These are phyloP conservation scores for Nasonia vitripennis DNA, from an alignment of 1,140 invertebrate genomes.

Conservation along the genomic window DNA sequence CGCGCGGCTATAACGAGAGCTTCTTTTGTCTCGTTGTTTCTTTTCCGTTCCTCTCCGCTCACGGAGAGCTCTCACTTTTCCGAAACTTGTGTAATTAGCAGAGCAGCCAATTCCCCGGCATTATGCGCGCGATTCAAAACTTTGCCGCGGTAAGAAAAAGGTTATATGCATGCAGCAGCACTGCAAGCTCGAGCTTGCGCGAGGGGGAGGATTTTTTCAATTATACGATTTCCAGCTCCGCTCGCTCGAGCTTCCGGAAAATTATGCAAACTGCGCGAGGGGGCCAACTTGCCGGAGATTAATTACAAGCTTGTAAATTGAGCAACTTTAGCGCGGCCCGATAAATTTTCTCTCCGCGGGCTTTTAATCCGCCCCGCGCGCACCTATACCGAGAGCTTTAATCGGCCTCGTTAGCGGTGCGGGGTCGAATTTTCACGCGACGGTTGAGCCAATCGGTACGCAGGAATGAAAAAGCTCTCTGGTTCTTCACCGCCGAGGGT, in stretches of 20 bases:
- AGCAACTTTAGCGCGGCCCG: not conserved
- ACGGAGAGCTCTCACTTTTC: too few species aligned
- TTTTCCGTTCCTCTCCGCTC: not conserved
- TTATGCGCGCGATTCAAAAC: not conserved
- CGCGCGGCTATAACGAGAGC: not conserved
- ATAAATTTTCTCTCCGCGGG: too few species aligned
- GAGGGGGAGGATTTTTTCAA: not conserved
- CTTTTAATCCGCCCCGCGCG: not conserved
- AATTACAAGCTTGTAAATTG: not conserved
- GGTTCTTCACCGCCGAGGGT: not conserved
- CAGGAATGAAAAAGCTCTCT: not conserved
- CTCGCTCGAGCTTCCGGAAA: too few species aligned
- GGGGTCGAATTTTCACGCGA: constrained; percentile 19
- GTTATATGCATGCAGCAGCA: too few species aligned
- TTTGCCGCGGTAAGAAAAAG: not conserved
- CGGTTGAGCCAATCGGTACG: too few species aligned
- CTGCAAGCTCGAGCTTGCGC: too few species aligned
- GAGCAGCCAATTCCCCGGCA: not conserved
- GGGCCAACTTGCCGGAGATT: not conserved
- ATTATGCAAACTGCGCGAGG: not conserved
- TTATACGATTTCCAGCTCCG: not conserved
- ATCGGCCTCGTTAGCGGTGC: not conserved
- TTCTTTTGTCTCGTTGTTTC: not conserved
- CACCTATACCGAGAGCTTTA: not conserved
- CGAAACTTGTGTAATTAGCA: constrained; percentile 9